These are phyloP conservation scores for Maniola hyperantus DNA, from an alignment of 2,888 invertebrate genomes.

Conservation along the genomic window DNA sequence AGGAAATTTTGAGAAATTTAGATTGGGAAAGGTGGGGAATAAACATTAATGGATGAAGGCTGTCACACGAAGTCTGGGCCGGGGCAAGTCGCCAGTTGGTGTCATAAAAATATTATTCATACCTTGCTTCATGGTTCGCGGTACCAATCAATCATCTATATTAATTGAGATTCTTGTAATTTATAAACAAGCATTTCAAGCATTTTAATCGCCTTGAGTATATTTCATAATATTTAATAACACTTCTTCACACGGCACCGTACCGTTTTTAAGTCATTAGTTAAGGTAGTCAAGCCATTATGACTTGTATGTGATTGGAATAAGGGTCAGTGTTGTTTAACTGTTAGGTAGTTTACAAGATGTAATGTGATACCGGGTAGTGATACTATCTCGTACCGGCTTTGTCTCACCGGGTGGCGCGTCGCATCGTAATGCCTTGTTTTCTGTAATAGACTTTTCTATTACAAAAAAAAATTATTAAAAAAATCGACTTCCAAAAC, in stretches of 20 bases:
- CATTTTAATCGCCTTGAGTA: background rate
- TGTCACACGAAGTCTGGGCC: no score
- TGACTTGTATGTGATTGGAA: background rate
- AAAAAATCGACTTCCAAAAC: no score
- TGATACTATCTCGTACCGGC: background rate
- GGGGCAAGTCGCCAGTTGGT: no score
- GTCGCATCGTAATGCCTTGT: background rate
- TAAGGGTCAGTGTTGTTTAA: background rate
- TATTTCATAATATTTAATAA: slow-evolving; percentile 6
- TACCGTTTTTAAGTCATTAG: background rate
- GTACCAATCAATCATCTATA: slow-evolving; percentile 1
- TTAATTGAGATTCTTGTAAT: slow-evolving; percentile 5
- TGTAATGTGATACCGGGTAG: background rate
- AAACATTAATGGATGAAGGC: no score
- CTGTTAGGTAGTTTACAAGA: background rate
- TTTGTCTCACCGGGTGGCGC: background rate
- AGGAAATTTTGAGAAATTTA: no score
- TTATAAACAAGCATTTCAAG: background rate
- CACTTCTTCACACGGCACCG: background rate
- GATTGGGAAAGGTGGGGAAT: no score
- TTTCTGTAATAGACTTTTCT: background rate
- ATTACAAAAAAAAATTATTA: no score
- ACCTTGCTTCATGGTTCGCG: background rate
- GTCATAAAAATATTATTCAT: background rate
- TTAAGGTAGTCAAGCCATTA: background rate